phyloP scores from a whole-genome alignment of 2,113 vertebrate species.

The Garra rufa region DNA sequence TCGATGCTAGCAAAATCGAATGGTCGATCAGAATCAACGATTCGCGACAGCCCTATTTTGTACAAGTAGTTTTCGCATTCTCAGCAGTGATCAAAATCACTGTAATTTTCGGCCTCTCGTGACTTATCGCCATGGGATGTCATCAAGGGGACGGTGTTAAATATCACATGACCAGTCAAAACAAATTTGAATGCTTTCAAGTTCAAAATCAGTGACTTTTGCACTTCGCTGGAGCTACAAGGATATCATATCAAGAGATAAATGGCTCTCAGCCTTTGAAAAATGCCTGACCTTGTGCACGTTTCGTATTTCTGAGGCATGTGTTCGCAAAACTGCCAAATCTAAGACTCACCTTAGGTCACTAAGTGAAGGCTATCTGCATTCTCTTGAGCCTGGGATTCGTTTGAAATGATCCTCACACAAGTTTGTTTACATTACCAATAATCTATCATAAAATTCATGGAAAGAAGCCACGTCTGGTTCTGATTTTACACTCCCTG shows the following conservation, averaged over 20 bases:
- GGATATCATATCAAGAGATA: conserved; percentile 61
- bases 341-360: conserved; percentile 22
- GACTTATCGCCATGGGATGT: background rate
- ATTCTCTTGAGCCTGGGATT: background rate
- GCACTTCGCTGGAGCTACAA: conserved; percentile 52
- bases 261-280: conserved; percentile 53
- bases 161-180: conserved; percentile 55
- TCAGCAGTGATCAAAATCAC: background rate
- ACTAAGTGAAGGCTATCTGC: conserved; percentile 3
- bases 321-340: background rate
- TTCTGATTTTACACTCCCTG: conserved; percentile 7
- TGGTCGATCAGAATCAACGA: no score
- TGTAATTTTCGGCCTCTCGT: background rate
- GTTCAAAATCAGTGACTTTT: conserved; percentile 54
- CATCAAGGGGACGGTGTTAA: background rate
- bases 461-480: background rate
- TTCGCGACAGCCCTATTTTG: no score
- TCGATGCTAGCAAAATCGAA: no score
- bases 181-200: conserved; percentile 55
- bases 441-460: conserved; percentile 30
- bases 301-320: conserved; percentile 62
- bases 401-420: conserved; percentile 18
- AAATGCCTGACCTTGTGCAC: conserved; percentile 44
- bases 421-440: conserved; percentile 37
- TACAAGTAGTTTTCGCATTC: background rate